Base-by-base conservation (phyloP, 2,888 invertebrate species). In the Ochropacha duplaris region DNA sequence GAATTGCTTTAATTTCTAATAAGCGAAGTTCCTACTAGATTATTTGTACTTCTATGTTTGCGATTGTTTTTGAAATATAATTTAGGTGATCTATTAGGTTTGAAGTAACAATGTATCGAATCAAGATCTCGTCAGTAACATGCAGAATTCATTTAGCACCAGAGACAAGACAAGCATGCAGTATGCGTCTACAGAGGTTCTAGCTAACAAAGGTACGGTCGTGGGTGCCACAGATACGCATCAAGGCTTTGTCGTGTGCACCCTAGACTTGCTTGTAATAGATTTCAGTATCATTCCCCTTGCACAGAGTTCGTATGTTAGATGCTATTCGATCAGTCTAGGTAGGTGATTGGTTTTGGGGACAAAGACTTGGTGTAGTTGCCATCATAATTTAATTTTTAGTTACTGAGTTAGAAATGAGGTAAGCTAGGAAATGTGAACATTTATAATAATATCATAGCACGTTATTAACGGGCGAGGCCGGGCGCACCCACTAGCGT, bases 401-500 rank as follows among this genome's bases (percentile, higher is more conserved):
- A 4, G 24, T 31, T 8, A 31, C 31, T 1, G 9, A n/a, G n/a
- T 36, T 5, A n/a, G n/a, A 36, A 9, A 44, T 44, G 0, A 44
- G 16, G 44, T 44, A 44, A 44, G 16, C 39, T 36, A 11, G 5
- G 34, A 14, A 34, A 2, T 2, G 14, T 9, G n/a, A 9, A n/a
- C 6, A n/a, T 14, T 5, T 5, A 39, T 14, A n/a, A 19, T 44
- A 44, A 19, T n/a, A 44, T 44, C 49, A 22, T 49, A 49, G 24
- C 81, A 80, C 78, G 81, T 57, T 69, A 79, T 61, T 67, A 69
- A 54, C 71, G 65, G 81, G 81, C 69, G 76, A 60, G 79, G 69
- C 73, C 59, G 58, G 77, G 61, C 74, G 71, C 78, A 52, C 71
- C 79, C 65, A 64, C 68, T 75, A 73, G 72, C 78, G 58, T n/a